These are phyloP conservation scores for Amazona guildingii DNA, from an alignment of 2,113 vertebrate genomes.

Conservation along the genomic window DNA sequence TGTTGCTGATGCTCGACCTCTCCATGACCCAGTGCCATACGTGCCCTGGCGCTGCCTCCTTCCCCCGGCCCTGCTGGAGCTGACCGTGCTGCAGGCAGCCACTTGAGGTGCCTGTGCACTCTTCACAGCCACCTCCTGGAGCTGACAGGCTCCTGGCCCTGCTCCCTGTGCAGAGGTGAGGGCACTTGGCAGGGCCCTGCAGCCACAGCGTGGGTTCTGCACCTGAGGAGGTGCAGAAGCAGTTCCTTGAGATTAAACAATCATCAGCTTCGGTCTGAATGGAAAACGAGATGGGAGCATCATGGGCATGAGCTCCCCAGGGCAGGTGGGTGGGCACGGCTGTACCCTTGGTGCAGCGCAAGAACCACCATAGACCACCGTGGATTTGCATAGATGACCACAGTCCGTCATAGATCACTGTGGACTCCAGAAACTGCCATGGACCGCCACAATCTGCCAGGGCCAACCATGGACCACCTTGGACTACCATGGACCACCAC, in stretches of 20 bases:
- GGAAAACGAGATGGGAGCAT: background rate
- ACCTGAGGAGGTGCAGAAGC: background rate
- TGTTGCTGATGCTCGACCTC: background rate
- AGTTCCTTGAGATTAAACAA: background rate
- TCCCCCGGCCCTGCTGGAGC: background rate
- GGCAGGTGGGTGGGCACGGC: fast-evolving
- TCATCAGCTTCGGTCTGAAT: background rate
- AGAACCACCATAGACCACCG: background rate
- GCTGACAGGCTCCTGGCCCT: background rate
- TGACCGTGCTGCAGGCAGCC: fast-evolving
- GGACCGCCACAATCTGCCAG: too few species aligned
- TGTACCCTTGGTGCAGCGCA: background rate
- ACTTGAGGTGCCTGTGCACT: fast-evolving
- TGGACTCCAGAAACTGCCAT: too few species aligned
- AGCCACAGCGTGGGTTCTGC: background rate
- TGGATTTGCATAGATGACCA: background rate
- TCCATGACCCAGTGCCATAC: fast-evolving
- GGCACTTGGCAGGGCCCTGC: background rate
- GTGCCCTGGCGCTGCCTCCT: background rate
- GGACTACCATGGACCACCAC: too few species aligned
- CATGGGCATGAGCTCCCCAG: fast-evolving
- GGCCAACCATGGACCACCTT: too few species aligned
- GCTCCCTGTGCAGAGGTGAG: background rate
- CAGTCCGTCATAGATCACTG: background rate
- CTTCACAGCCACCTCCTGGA: background rate